Evolutionary conservation across 2,113 vertebrate species (phyloP), one percentile per base, ranked within the genome.

Genomic region (Apodemus speciosus): DNA sequence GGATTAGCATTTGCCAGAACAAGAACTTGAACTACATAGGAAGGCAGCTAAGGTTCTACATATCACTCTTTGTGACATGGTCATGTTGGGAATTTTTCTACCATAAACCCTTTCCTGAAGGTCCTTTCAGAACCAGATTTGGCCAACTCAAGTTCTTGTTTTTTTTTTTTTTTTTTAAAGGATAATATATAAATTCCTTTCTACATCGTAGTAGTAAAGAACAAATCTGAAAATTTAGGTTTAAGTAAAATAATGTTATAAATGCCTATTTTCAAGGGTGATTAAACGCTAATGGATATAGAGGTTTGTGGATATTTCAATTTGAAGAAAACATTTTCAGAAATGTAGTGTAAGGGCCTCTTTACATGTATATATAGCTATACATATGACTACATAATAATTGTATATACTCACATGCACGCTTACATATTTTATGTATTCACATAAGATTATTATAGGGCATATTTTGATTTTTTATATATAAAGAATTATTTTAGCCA

Each of bases 291-390:
- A 76, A 91, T 40, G 89, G 60, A 66, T 71, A 25, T 27, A 62
- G 46, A 60, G 10, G 18, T 73, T 89, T 89, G 85, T 92, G 43
- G 83, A 30, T 86, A 23, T 66, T 89, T 94, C 35, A 89, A 51
- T 49, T 73, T 92, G 25, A 71, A 58, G 66, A 40, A 93, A 40
- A 35, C 2, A 66, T 58, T 81, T 25, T 85, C 46, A 88, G 69
- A 56, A 85, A 81, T 56, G 9, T 94, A 38, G 84, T 46, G 6
- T 56, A 38, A 58, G 68, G 23, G 32, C 2, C 25, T 87, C 18
- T 92, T 62, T 85, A 56, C 13, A 81, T 15, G 20, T 25, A 3
- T 58, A 13, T 4, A 53, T 21, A 53, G 9, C 14, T 32, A 73
- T 13, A 30, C 9, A n/a, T 13, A 40, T 72, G 3, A 66, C 73